Base-by-base conservation (phyloP, 2,888 invertebrate genomes). In the Clostera curtula region DNA sequence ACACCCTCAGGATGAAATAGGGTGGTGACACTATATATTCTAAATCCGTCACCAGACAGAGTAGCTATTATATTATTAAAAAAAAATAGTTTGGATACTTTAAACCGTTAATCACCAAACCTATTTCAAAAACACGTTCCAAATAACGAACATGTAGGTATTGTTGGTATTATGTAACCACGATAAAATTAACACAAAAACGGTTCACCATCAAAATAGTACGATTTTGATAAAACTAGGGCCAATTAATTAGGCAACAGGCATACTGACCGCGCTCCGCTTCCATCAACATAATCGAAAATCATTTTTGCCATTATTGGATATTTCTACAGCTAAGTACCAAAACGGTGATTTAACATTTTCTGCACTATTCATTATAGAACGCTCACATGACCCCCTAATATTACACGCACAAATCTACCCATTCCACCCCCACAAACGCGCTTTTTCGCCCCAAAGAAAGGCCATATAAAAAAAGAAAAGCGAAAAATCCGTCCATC, bases 391-490 rank as follows among this genome's bases (percentile, higher is more conserved):
- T 45, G 24, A 57, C 49, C 66, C 75, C 76, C 75, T 74, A 71
- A 73, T 72, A 71, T 74, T 73, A 76, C 79, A 79, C 80, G 77
- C 79, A 77, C 68, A 59, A 56, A 63, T 54, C 56, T 52, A 60
- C 64, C 49, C 49, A 50, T 13, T 27, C 33, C 48, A 52, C 51
- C 55, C 54, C 57, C 63, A 69, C 61, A 43, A 58, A 74, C 77
- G 74, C 80, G 77, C 67, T 64, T 72, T 75, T 80, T 80, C 77
- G 76, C 77, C 65, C 69, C 77, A 82, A 82, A 79, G 77, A 82
- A 83, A 82, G 82, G 80, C 80, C 77, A 66, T 74, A 77, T 75
- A 82, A 82, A 83, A 75, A 23, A 83, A 83, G 75, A 80, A 82
- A 77, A 75, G 79, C 49, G 76, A 79, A 83, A 82, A 82, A 80